Conservation (phyloP, 2,888 invertebrate species). For the Ephialtes manifestator region DNA sequence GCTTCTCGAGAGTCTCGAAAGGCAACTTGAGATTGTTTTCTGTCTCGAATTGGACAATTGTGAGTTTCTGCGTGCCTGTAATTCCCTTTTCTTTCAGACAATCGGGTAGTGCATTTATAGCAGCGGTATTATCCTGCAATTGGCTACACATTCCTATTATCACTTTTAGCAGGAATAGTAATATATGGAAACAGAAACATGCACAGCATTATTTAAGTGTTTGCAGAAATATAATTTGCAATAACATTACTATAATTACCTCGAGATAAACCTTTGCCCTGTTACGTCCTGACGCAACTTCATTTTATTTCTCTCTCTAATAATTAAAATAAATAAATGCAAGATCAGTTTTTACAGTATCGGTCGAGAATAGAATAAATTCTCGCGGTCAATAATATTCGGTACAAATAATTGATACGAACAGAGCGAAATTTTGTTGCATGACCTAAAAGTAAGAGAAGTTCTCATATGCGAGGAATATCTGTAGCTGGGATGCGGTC, state of each 20-base stretch:
- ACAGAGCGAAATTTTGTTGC: too few relatives aligned
- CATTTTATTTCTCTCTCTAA: too few relatives aligned
- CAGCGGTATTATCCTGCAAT: conserved; percentile 5
- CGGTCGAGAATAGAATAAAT: too few relatives aligned
- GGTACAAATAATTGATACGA: too few relatives aligned
- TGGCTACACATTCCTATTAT: not conserved
- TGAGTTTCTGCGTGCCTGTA: not conserved
- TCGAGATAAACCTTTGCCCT: not conserved
- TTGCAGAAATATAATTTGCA: not conserved
- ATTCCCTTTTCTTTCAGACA: not conserved
- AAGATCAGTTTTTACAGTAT: too few relatives aligned
- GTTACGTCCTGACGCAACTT: too few relatives aligned
- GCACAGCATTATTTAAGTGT: not conserved
- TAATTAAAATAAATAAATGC: too few relatives aligned
- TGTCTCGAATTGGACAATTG: not conserved
- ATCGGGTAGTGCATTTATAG: not conserved
- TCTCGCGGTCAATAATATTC: too few relatives aligned
- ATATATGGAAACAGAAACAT: conserved; percentile 4
- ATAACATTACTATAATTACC: conserved; percentile 1
- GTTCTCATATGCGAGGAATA: too few relatives aligned
- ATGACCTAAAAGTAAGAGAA: too few relatives aligned
- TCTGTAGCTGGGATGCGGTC: too few relatives aligned
- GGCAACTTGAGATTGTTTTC: not conserved
- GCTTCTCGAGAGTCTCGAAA: not conserved
- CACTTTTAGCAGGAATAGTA: not conserved